phyloP scores from a whole-genome alignment of 2,888 invertebrate genomes.

The Drosophila neutralis region DNA sequence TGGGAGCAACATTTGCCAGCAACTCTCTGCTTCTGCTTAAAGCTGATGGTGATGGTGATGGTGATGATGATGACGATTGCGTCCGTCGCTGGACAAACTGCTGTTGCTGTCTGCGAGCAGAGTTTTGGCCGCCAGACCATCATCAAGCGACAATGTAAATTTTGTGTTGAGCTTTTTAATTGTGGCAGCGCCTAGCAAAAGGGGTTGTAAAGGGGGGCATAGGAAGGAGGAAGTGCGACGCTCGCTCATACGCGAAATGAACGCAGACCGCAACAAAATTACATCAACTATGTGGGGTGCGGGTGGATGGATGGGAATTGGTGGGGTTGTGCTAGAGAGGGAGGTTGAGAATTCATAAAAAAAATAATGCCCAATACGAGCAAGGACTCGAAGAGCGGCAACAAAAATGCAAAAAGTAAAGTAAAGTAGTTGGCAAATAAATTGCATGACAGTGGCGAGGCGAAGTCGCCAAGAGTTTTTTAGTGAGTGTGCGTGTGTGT shows the following conservation, averaged over 20 bases:
- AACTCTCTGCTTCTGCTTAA: slow-evolving; percentile 19
- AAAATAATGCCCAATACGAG: slow-evolving; percentile 63
- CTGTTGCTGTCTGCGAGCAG: slow-evolving; percentile 24
- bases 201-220: background rate
- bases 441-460: slow-evolving; percentile 66
- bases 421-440: slow-evolving; percentile 76
- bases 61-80: slow-evolving; percentile 49
- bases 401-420: slow-evolving; percentile 53
- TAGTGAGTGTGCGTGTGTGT: slow-evolving; percentile 18
- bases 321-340: background rate
- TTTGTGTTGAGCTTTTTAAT: slow-evolving; percentile 81
- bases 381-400: slow-evolving; percentile 32
- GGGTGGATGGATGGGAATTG: background rate
- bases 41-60: slow-evolving; percentile 42
- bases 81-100: slow-evolving; percentile 31
- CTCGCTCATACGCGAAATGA: slow-evolving; percentile 76
- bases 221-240: slow-evolving; percentile 24
- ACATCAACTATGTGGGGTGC: slow-evolving; percentile 16
- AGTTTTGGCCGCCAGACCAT: slow-evolving; percentile 50
- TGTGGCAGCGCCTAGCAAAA: slow-evolving; percentile 34
- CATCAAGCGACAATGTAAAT: slow-evolving; percentile 78
- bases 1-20: slow-evolving; percentile 1
- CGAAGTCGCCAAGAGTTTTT: slow-evolving; percentile 57
- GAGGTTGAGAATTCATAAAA: slow-evolving; percentile 48
- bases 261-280: slow-evolving; percentile 73